Percentiles rank a stretch among this genome's conserved stretches.
Conservation (phyloP, 2,888 invertebrate species). For the Drosophila anomalata region DNA sequence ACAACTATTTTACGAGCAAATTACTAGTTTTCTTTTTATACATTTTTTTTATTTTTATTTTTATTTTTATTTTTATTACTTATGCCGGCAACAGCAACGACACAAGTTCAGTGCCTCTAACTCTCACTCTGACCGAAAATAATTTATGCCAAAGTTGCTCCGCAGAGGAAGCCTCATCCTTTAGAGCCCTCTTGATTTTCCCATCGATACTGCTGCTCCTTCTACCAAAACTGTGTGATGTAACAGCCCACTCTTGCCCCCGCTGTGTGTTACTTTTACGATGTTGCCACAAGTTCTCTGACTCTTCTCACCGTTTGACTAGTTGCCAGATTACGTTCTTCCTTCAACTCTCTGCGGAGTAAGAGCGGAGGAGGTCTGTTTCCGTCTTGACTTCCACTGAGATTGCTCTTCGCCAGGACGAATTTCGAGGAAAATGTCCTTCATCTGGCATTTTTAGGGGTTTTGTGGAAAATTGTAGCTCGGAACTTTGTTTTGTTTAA, state of each 20-base stretch:
- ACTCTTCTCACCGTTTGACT: constrained; percentile 61
- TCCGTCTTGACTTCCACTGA: constrained; percentile 67
- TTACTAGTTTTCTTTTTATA: constrained; percentile 53
- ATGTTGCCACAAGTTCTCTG: constrained; percentile 59
- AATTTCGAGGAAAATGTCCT: constrained; percentile 20
- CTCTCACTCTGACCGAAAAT: constrained; percentile 46
- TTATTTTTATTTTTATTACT: constrained; percentile 76
- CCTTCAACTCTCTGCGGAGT: constrained; percentile 21
- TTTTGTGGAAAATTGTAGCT: constrained; percentile 19
- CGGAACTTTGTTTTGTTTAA: constrained; percentile 69
- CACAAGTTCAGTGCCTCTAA: constrained; percentile 66
- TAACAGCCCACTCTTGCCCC: constrained; percentile 19
- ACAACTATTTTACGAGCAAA: constrained; percentile 77
- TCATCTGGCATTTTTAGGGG: constrained; percentile 32
- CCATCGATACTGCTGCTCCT: constrained; percentile 14
- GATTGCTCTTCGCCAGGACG: constrained; percentile 45
- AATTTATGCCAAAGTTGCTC: constrained; percentile 55
- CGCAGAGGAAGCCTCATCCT: constrained; percentile 13
- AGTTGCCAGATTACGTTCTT: constrained; percentile 67
- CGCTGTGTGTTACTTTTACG: constrained; percentile 69
- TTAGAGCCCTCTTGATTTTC: constrained; percentile 2
- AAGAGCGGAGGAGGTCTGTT: constrained; percentile 15
- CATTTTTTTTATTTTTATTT: constrained; percentile 52
- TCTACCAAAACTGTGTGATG: constrained; percentile 18
- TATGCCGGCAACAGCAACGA: constrained; percentile 63